Base-by-base conservation (phyloP, 2,113 vertebrate species). In the Oryzias javanicus region DNA sequence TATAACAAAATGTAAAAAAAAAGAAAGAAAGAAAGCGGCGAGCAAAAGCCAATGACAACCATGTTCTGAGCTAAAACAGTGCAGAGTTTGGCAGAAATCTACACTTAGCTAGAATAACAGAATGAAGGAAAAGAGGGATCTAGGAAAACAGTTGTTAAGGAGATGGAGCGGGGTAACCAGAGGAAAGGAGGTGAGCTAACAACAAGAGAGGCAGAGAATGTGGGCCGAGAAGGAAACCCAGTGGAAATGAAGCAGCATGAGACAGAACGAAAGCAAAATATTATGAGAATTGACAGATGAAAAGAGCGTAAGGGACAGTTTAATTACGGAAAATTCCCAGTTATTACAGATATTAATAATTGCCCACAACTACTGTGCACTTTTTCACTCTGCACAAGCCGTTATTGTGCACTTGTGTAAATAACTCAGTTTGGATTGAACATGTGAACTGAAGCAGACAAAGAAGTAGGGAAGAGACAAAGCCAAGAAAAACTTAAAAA, bases 61-160 rank as follows among this genome's bases (percentile, higher is more conserved):
- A 47, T 81, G 76, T 81, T 51, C 62, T 64, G 80, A 84, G 76
- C 51, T 60, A 79, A 64, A 62, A 69, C 78, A 76, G 78, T 79
- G 87, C 81, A 80, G 85, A 83, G 79, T 63, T 89, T 79, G 81
- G 81, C 81, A 87, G 72, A 86, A 85, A 84, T 64, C 52, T 63
- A 76, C 70, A 76, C 70, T 83, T 80, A 72, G 80, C 71, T 63
- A 79, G 60, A 85, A 86, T 74, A 86, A 88, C 76, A 86, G 65
- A 62, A 60, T 4, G 17, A 66, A 55, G 72, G 50, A 60, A 58
- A 69, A 75, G 64, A 59, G 68, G n/a, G 72, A 67, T 45, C 74
- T 74, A 83, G 73, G 72, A 80, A 87, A 76, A 79, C 27, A 48
- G 82, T 78, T 80, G 77, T 86, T 84, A 72, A 61, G 62, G 64